Base-by-base conservation (phyloP, 2,797 vertebrate genomes). In the Hybognathus amarus region DNA sequence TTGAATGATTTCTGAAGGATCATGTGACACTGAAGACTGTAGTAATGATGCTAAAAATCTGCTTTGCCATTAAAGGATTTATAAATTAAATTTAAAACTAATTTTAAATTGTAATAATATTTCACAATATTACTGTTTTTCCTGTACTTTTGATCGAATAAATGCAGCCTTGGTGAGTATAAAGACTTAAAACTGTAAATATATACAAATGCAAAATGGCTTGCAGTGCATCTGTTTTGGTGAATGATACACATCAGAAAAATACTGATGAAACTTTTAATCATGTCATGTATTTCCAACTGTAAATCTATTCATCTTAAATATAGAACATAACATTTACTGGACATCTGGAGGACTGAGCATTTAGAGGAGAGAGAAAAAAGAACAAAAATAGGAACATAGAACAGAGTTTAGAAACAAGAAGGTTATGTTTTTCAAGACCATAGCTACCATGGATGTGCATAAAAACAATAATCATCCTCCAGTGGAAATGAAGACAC, bases 401-500 rank as follows among this genome's bases (percentile, higher is more conserved):
- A 71, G 6, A 80, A 22, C 2, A 33, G 36, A 38, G 50, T n/a
- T 70, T 50, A 79, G 33, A 10, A 68, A 68, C 30, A 79, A 40
- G 13, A 42, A 9, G 10, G 12, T 17, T 17, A 54, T 71, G 45
- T 52, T 36, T 50, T 70, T 73, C 47, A 63, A 22, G 56, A 18
- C 27, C 40, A 73, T n/a, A n/a, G 42, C 68, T 63, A 15, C 50
- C n/a, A 79, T 40, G 50, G 10, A 38, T 42, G 47, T 0, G 54
- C 8, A 68, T 17, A 68, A 18, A n/a, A 59, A 52, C 38, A 70
- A 33, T 20, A 45, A 33, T 59, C 38, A 33, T 71, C 24, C 52
- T 61, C 52, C 36, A 18, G 79, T 45, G 68, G 20, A 45, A 59
- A 59, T 17, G 4, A 82, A 56, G 40, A 74, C 59, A 77, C 47